Base-by-base conservation (phyloP, 1,140 invertebrate genomes). In the Cardiocondyla obscurior region DNA sequence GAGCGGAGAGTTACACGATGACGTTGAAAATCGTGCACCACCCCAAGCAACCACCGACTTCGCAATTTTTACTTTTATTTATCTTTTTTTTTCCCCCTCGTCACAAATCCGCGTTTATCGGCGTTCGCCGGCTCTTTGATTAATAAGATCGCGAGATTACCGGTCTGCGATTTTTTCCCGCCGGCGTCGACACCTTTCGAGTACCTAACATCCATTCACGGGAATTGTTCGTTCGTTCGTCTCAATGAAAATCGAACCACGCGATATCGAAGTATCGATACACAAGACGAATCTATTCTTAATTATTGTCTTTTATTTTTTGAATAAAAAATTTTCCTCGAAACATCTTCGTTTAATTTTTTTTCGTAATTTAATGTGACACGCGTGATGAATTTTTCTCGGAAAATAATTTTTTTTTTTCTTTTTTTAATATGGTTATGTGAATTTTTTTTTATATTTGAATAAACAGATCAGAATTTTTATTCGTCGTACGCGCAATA, bases 1-100 rank as follows among this genome's bases (percentile, higher is more conserved):
- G 57, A 76, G 42, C 57, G 73, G 57, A 36, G 46, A 65, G 64
- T 33, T 55, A 5, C 64, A 22, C 46, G 46, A 39, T n/a, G 49
- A 69, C 49, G 51, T 53, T 69, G 76, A 46, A 16, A 39, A 10
- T 2, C 22, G 22, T 44, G 39, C 5, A 25, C 36, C 51, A 62
- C 58, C 58, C 58, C 58, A 6, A 62, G 42, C 42, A 62, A 74
- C 30, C 33, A 46, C n/a, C 60, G 14, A 53, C 49, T 39, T 16
- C 16, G 10, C 25, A 33, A 33, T 53, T 70, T 28, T 49, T 36
- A 30, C 22, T 19, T 25, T 55, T 5, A 6, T 12, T n/a, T n/a
- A n/a, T n/a, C n/a, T n/a, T n/a, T n/a, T n/a, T n/a, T n/a, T n/a
- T n/a, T n/a, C n/a, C n/a, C n/a, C n/a, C n/a, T n/a, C n/a, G n/a